phyloP scores from a whole-genome alignment of 2,888 invertebrate genomes.

The Marronus borbonicus region DNA sequence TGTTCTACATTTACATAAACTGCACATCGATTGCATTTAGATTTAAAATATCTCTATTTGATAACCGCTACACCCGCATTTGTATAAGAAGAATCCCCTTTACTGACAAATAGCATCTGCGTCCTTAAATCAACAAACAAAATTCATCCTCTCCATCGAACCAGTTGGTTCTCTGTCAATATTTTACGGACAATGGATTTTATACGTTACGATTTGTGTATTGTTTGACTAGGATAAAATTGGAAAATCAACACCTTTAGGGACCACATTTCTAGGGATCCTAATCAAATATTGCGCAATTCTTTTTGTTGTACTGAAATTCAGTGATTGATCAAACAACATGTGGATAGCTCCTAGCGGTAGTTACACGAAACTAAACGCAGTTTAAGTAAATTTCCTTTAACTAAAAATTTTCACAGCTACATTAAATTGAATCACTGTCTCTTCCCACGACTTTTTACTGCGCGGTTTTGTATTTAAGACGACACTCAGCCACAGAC shows the following conservation, averaged over 20 bases:
- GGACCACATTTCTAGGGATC: slow-evolving; percentile 6
- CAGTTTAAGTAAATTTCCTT: no score
- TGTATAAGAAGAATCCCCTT: neutral
- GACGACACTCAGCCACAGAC: no score
- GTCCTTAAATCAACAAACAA: slow-evolving; percentile 11
- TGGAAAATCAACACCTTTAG: slow-evolving; percentile 20
- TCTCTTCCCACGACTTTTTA: no score
- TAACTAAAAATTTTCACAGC: no score
- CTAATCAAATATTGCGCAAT: slow-evolving; percentile 15
- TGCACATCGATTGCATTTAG: no score
- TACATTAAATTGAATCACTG: no score
- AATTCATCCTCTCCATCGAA: slow-evolving; percentile 18
- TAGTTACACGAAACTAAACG: no score
- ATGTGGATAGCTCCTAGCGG: no score
- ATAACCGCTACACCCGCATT: neutral
- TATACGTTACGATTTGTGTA: slow-evolving; percentile 6
- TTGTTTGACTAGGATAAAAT: slow-evolving; percentile 15
- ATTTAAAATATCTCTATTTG: neutral
- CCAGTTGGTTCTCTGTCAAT: slow-evolving; percentile 19
- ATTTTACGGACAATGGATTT: slow-evolving; percentile 26
- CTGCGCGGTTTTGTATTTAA: no score
- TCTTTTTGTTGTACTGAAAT: neutral
- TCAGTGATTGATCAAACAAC: no score
- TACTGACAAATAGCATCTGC: slow-evolving; percentile 1
- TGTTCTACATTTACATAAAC: no score